A percentile compares a stretch with the other conserved stretches of the same genome.
These are phyloP conservation scores for Ammodytes dubius DNA, from an alignment of 2,113 vertebrate genomes.

Conservation along the genomic window DNA sequence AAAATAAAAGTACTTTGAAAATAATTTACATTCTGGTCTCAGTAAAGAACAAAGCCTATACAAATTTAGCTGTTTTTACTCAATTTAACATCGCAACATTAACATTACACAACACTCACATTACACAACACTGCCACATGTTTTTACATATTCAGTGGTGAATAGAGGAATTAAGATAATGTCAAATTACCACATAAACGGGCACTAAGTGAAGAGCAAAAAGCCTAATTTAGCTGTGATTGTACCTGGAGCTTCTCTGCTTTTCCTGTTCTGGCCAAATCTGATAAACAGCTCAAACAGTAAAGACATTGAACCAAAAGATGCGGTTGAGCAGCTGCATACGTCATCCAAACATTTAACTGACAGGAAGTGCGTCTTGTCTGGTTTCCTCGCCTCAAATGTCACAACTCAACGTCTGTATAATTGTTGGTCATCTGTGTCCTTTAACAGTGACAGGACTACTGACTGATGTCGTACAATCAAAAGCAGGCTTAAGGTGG, in stretches of 20 bases:
- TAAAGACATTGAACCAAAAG: conserved; percentile 44
- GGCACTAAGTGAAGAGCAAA: neutral
- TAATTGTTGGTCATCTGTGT: neutral
- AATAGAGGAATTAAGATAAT: conserved; percentile 10
- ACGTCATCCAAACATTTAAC: conserved; percentile 52
- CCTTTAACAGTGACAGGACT: neutral
- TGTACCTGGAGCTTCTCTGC: conserved; percentile 30
- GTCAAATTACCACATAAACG: conserved; percentile 5
- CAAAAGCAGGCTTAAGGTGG: neutral
- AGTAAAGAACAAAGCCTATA: conserved; percentile 17
- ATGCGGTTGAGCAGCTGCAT: conserved; percentile 52
- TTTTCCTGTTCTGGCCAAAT: conserved; percentile 52
- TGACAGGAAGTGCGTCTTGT: conserved; percentile 62
- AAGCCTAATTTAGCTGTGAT: neutral
- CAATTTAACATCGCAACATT: neutral
- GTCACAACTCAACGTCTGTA: conserved; percentile 3
- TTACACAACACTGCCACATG: neutral
- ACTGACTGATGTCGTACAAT: neutral
- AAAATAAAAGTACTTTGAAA: neutral
- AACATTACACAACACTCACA: conserved; percentile 8
- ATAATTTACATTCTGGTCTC: conserved; percentile 16
- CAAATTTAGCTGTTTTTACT: neutral
- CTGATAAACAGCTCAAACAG: conserved; percentile 44
- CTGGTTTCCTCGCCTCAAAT: conserved; percentile 21
- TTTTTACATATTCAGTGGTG: neutral